A percentile compares a stretch with the other conserved stretches of the same genome.
phyloP scores from a whole-genome alignment of 2,888 invertebrate species.

The Machimus rusticus region DNA sequence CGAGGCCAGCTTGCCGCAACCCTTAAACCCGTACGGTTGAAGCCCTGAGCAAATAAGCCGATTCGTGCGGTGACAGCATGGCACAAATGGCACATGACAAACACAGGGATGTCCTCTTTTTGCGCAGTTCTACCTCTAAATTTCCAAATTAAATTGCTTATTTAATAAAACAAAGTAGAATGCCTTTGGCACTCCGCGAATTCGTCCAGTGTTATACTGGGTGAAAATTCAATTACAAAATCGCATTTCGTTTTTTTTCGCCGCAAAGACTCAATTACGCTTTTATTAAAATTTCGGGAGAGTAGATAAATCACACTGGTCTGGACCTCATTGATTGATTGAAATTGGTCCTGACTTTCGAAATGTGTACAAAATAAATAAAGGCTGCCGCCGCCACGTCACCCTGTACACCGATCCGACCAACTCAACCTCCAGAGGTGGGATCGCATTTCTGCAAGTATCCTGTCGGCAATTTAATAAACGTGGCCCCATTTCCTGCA shows the following conservation, averaged over 20 bases:
- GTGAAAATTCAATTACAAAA: conserved; percentile 7
- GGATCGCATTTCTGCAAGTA: neutral
- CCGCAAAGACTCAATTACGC: conserved; percentile 5
- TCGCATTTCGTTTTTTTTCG: conserved; percentile 9
- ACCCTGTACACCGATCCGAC: neutral
- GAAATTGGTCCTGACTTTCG: conserved; percentile 28
- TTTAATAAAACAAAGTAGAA: neutral
- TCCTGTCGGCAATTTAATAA: neutral
- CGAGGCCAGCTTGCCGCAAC: neutral
- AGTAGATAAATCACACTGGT: conserved; percentile 8
- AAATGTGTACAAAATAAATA: neutral
- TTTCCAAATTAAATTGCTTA: neutral
- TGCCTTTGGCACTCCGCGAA: neutral
- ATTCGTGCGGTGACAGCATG: neutral
- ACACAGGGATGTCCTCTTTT: neutral
- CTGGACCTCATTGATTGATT: conserved; percentile 23
- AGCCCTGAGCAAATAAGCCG: neutral
- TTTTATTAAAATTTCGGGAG: conserved; percentile 23
- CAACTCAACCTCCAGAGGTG: neutral
- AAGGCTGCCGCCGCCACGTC: neutral
- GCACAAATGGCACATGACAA: neutral
- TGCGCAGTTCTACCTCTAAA: neutral
- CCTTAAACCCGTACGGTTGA: neutral
- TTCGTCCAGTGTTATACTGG: neutral
- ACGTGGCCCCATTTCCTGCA: neutral